These are phyloP conservation scores for Rhinoraja longicauda DNA, from an alignment of 2,797 vertebrate species.

Conservation along the genomic window DNA sequence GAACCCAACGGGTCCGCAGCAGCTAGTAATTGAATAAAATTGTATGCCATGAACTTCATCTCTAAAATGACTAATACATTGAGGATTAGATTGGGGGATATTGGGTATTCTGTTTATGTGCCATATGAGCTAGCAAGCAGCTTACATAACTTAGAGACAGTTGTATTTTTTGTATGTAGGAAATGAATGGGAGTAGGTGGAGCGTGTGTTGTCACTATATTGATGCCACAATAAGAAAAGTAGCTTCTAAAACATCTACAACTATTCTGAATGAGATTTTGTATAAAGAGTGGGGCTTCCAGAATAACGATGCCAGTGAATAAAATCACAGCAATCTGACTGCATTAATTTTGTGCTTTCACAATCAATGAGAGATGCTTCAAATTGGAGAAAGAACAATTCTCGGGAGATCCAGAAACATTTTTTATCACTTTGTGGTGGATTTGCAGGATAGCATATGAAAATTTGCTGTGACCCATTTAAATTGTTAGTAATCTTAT, in stretches of 20 bases:
- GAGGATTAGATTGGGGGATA: background rate
- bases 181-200: background rate
- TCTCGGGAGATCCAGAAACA: too few species aligned
- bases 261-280: background rate
- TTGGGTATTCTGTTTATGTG: background rate
- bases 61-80: background rate
- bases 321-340: too few species aligned
- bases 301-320: background rate
- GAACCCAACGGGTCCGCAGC: too few species aligned
- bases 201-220: background rate
- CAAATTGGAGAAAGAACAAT: too few species aligned
- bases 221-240: background rate
- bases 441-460: background rate
- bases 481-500: background rate
- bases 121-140: background rate
- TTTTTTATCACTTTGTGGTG: too few species aligned
- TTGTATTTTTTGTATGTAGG: background rate
- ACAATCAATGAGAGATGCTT: too few species aligned
- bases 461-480: background rate
- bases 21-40: background rate
- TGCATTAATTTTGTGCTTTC: too few species aligned
- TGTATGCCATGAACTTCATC: background rate
- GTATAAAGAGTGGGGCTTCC: background rate
- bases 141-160: background rate
- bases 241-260: background rate